These are phyloP conservation scores for Brienomyrus brachyistius DNA, from an alignment of 2,113 vertebrate species.

Conservation along the genomic window DNA sequence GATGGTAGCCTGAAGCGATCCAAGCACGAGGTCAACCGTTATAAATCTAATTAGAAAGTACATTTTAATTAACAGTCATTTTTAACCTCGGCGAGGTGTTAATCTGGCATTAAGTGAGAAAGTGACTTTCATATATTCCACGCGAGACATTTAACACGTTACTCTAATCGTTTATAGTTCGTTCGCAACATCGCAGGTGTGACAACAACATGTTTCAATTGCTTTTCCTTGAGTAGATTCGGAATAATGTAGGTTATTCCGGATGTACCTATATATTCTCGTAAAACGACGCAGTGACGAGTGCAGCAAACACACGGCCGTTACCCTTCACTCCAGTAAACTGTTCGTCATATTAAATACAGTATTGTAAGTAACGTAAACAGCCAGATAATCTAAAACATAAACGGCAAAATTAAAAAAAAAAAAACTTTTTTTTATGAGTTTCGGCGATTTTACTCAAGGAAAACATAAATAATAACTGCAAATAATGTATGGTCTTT, in stretches of 20 bases:
- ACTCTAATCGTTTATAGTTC: neutral
- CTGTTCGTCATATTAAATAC: neutral
- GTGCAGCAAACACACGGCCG: neutral
- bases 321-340: neutral
- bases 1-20: neutral
- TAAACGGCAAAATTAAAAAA: neutral
- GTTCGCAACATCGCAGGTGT: neutral
- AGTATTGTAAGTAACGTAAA: neutral
- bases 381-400: neutral
- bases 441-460: neutral
- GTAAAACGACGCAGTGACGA: neutral
- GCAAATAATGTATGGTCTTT: neutral
- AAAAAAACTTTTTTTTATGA: neutral
- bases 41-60: constrained; percentile 3
- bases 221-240: neutral
- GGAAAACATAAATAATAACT: neutral
- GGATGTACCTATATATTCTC: neutral
- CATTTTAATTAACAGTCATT: constrained; percentile 7
- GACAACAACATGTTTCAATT: neutral
- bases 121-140: neutral
- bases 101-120: constrained; percentile 4
- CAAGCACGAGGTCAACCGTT: neutral
- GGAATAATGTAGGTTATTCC: neutral
- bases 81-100: neutral
- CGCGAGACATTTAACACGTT: neutral